Percentiles rank a stretch among this genome's conserved stretches.
phyloP scores from a whole-genome alignment of 2,113 vertebrate species.

The Kryptolebias marmoratus region DNA sequence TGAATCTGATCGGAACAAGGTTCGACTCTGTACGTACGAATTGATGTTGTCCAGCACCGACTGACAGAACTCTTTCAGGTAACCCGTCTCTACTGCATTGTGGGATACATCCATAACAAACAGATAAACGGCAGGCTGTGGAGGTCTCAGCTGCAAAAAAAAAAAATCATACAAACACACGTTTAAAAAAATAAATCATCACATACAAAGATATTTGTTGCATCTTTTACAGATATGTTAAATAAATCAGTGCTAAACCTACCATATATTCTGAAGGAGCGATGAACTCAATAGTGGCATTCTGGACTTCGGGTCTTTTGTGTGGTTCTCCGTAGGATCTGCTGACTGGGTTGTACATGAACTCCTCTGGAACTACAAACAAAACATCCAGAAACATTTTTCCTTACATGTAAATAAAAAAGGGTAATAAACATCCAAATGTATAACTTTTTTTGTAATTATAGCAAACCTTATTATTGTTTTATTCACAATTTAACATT shows the following conservation, averaged over 20 bases:
- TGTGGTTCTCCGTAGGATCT: slow-evolving; percentile 95
- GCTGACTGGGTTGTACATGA: slow-evolving; percentile 97
- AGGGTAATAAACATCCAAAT: neutral
- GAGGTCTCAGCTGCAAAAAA: slow-evolving; percentile 87
- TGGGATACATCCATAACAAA: slow-evolving; percentile 96
- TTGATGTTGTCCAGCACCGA: slow-evolving; percentile 93
- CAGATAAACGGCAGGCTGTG: slow-evolving; percentile 96
- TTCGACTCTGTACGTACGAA: slow-evolving; percentile 82
- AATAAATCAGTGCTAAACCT: slow-evolving; percentile 1
- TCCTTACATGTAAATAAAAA: neutral
- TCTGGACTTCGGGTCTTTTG: slow-evolving; percentile 95
- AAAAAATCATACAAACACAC: neutral
- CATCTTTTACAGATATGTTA: neutral
- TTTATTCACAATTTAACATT: no score
- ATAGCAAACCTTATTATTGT: no score
- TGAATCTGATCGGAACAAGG: neutral
- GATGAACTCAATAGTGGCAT: slow-evolving; percentile 97
- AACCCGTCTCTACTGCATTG: slow-evolving; percentile 95
- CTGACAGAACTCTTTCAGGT: slow-evolving; percentile 92
- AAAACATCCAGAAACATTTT: slow-evolving; percentile 3
- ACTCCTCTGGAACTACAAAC: slow-evolving; percentile 93
- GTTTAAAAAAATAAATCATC: neutral
- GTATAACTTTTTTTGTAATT: no score
- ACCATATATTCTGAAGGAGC: slow-evolving; percentile 99
- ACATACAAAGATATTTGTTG: neutral